Conservation (phyloP, 2,113 vertebrate genomes). For the Plecotus auritus region DNA sequence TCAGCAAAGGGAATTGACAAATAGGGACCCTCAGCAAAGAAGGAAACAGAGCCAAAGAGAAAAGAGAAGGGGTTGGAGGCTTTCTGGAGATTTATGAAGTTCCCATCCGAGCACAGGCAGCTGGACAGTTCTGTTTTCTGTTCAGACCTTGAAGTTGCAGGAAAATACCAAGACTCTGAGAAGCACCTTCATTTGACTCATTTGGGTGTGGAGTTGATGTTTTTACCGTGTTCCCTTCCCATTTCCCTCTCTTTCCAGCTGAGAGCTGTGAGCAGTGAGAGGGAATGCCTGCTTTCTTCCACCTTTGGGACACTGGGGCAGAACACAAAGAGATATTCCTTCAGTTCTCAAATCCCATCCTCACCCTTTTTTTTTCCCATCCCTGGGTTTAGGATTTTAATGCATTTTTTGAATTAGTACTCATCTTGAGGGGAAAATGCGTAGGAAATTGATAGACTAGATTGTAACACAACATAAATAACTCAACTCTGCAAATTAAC, state of each 20-base stretch:
- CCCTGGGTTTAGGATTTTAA: neutral
- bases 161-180: slow-evolving; percentile 23
- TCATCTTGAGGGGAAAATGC: neutral
- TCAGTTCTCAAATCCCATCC: neutral
- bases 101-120: neutral
- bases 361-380: neutral
- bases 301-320: neutral
- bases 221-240: slow-evolving; percentile 1
- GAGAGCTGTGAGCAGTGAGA: neutral
- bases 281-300: neutral
- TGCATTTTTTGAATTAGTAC: neutral
- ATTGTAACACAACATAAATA: neutral
- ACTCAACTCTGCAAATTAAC: slow-evolving; percentile 1
- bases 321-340: neutral
- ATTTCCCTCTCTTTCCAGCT: neutral
- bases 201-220: slow-evolving; percentile 31
- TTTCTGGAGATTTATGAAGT: slow-evolving; percentile 17
- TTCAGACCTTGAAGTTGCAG: neutral
- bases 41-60: slow-evolving; percentile 48
- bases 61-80: slow-evolving; percentile 32
- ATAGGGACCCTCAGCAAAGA: slow-evolving; percentile 60
- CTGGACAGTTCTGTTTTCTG: neutral
- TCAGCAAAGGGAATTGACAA: slow-evolving; percentile 39
- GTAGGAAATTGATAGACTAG: neutral
- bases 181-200: neutral